Percentiles rank a stretch among this genome's conserved stretches.
Evolutionary conservation across 2,888 invertebrate genomes (phyloP).

Genomic region (Neoascia interrupta): DNA sequence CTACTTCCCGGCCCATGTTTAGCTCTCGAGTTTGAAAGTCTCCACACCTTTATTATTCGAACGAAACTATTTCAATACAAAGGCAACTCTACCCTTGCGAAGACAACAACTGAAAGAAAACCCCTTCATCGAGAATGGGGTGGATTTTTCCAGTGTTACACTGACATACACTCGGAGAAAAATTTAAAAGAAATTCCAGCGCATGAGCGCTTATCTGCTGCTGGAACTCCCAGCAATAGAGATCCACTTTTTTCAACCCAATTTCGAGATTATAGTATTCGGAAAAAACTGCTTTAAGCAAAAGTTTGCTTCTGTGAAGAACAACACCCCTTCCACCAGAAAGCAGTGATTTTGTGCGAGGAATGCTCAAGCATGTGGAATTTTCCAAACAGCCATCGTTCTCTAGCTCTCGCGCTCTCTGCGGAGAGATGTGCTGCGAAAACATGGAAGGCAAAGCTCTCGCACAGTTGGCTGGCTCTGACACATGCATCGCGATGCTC

Average conservation of each 20-base stretch:
- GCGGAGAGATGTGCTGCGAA: neutral
- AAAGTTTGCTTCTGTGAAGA: slow-evolving; percentile 38
- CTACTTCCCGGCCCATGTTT: too few species aligned
- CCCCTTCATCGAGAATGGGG: slow-evolving; percentile 1
- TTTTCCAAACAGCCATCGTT: slow-evolving; percentile 15
- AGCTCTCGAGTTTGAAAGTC: slow-evolving; percentile 15
- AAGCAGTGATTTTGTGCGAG: slow-evolving; percentile 24
- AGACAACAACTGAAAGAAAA: slow-evolving; percentile 35
- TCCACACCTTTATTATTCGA: slow-evolving; percentile 56
- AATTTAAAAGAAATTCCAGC: slow-evolving; percentile 56
- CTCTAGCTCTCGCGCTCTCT: slow-evolving; percentile 16
- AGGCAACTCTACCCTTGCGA: slow-evolving; percentile 53
- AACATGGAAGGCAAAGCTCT: slow-evolving; percentile 31
- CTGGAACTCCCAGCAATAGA: slow-evolving; percentile 54
- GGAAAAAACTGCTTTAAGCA: slow-evolving; percentile 22
- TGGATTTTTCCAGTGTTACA: slow-evolving; percentile 65
- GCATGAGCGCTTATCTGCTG: slow-evolving; percentile 51
- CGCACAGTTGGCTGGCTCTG: slow-evolving; percentile 35
- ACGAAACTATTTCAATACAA: slow-evolving; percentile 35
- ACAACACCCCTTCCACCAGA: slow-evolving; percentile 34
- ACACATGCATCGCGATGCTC: slow-evolving; percentile 63
- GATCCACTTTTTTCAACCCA: slow-evolving; percentile 41
- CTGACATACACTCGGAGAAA: slow-evolving; percentile 55
- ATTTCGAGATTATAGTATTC: slow-evolving; percentile 39
- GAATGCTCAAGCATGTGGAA: slow-evolving; percentile 46